Percentiles rank a stretch among this genome's conserved stretches.
These are phyloP conservation scores for Aphodius sticticus DNA, from an alignment of 2,888 invertebrate genomes.

Conservation along the genomic window DNA sequence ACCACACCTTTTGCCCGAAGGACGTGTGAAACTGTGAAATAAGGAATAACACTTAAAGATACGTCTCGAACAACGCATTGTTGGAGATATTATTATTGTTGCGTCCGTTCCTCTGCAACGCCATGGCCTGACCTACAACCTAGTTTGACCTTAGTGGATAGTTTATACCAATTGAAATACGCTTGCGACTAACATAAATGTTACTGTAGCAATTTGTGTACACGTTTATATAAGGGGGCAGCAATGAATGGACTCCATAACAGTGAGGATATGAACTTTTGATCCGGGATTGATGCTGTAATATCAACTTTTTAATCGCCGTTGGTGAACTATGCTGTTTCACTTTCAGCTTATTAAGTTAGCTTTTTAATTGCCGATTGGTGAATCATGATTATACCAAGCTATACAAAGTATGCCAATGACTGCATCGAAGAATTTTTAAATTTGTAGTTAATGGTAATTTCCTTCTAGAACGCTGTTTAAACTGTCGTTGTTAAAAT, in stretches of 20 bases:
- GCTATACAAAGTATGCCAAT: too few species aligned
- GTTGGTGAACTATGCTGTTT: neutral
- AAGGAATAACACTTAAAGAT: neutral
- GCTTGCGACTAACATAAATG: neutral
- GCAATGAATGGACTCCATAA: neutral
- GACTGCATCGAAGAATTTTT: too few species aligned
- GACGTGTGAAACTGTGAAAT: slow-evolving; percentile 4
- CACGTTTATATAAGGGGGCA: neutral
- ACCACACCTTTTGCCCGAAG: slow-evolving; percentile 4
- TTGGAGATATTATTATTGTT: neutral
- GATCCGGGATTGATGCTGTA: neutral
- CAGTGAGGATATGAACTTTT: neutral
- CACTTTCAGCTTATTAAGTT: neutral
- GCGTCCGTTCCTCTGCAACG: neutral
- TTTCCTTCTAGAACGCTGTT: too few species aligned
- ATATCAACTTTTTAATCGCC: neutral
- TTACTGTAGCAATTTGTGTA: slow-evolving; percentile 4
- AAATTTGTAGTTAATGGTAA: too few species aligned
- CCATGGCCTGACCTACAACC: neutral
- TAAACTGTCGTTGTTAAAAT: too few species aligned
- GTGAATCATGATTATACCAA: neutral
- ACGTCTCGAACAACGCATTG: neutral
- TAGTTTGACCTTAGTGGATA: neutral
- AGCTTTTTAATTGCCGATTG: neutral
- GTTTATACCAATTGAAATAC: neutral